Evolutionary conservation across 2,888 invertebrate genomes (phyloP).

Genomic region (Latheticus oryzae): DNA sequence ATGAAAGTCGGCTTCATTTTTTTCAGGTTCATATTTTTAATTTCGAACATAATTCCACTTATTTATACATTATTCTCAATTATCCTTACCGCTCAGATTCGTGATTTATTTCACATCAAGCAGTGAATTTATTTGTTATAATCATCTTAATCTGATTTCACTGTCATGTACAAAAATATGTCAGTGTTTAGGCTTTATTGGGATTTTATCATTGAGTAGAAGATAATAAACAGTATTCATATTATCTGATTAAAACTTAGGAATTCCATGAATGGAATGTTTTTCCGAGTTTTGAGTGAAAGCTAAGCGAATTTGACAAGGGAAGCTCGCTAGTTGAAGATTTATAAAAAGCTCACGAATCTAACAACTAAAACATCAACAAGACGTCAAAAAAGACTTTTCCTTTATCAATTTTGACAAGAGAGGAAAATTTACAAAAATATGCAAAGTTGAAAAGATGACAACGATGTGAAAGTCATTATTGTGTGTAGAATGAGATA

Average conservation of each 20-base stretch:
- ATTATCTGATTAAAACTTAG: conserved; percentile 4
- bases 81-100: conserved; percentile 14
- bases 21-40: conserved; percentile 26
- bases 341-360: too few species aligned
- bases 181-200: not conserved
- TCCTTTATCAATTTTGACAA: conserved; percentile 6
- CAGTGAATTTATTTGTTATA: conserved; percentile 13
- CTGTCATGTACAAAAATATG: conserved; percentile 7
- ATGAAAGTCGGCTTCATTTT: conserved; percentile 11
- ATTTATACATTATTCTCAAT: conserved; percentile 32
- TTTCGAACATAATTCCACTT: conserved; percentile 25
- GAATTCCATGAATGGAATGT: not conserved
- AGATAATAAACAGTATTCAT: conserved; percentile 8
- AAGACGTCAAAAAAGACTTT: too few species aligned
- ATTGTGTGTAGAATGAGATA: conserved; percentile 2
- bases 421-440: too few species aligned
- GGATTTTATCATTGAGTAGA: conserved; percentile 1
- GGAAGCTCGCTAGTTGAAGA: too few species aligned
- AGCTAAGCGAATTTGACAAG: too few species aligned
- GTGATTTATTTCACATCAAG: conserved; percentile 17
- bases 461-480: too few species aligned
- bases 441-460: too few species aligned
- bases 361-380: too few species aligned
- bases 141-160: not conserved
- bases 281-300: too few species aligned